These are phyloP conservation scores for Colinus virginianus DNA, from an alignment of 2,113 vertebrate species.

Conservation along the genomic window DNA sequence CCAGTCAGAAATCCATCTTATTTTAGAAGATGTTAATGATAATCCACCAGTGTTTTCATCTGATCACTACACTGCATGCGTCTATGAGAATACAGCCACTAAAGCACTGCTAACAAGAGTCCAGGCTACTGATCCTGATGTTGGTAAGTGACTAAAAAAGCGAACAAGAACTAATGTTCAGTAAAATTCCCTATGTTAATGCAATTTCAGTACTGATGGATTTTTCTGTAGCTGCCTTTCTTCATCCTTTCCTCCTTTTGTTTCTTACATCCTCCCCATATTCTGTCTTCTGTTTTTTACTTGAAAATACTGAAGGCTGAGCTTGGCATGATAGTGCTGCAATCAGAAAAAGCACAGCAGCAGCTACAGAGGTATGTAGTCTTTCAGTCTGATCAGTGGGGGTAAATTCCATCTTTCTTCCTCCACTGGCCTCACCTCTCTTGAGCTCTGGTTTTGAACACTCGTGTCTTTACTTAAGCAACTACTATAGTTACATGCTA, in stretches of 20 bases:
- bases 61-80: slow-evolving; percentile 85
- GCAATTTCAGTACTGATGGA: background rate
- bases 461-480: background rate
- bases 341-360: background rate
- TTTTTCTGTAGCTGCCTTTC: background rate
- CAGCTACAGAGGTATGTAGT: background rate
- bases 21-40: slow-evolving; percentile 94
- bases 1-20: slow-evolving; percentile 83
- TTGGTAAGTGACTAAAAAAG: slow-evolving; percentile 78
- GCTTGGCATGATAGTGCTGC: background rate
- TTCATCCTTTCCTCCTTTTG: background rate
- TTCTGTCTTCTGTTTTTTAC: background rate
- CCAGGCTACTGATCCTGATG: slow-evolving; percentile 92
- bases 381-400: background rate
- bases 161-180: background rate
- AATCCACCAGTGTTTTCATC: slow-evolving; percentile 91
- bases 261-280: background rate
- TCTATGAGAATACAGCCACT: slow-evolving; percentile 92
- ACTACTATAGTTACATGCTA: background rate
- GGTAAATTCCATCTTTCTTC: background rate
- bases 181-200: background rate
- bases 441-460: slow-evolving; percentile 13
- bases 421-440: background rate
- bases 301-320: background rate
- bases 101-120: slow-evolving; percentile 94